Evolutionary conservation across 2,797 vertebrate species (phyloP).

Genomic region (Periophthalmus magnuspinnatus): DNA sequence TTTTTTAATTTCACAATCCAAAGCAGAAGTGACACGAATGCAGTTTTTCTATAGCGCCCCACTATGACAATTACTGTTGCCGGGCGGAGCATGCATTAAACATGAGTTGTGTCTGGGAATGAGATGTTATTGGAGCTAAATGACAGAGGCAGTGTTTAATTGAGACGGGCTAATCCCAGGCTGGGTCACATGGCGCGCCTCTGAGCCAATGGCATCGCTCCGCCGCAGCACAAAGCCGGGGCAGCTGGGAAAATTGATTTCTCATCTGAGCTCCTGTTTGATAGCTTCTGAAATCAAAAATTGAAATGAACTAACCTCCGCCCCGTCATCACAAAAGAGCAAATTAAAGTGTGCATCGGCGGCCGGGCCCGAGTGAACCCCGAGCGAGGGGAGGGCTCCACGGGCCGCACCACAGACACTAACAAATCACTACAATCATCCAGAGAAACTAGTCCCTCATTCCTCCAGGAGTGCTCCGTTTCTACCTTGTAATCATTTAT

Average conservation of each 20-base stretch:
- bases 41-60: constrained; percentile 93
- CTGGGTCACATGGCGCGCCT: constrained; percentile 85
- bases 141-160: constrained; percentile 99
- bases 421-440: constrained; percentile 1
- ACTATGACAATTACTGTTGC: constrained; percentile 97
- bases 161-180: constrained; percentile 99
- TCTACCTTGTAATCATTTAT: too few relatives aligned
- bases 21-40: constrained; percentile 88
- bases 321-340: constrained; percentile 97
- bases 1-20: constrained; percentile 27
- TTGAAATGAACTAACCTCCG: constrained; percentile 99
- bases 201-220: constrained; percentile 83
- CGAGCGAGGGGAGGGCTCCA: constrained; percentile 46
- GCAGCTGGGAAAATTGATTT: constrained; percentile 99
- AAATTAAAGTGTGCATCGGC: constrained; percentile 95
- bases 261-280: constrained; percentile 99
- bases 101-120: constrained; percentile 99
- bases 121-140: constrained; percentile 99
- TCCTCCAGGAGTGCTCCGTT: too few relatives aligned
- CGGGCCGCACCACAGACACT: neutral
- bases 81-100: constrained; percentile 99
- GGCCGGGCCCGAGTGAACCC: constrained; percentile 84
- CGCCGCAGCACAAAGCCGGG: constrained; percentile 89
- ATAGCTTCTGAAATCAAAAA: constrained; percentile 99
- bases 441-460: neutral